Conservation (phyloP, 2,888 invertebrate species). For the Neoascia interrupta region DNA sequence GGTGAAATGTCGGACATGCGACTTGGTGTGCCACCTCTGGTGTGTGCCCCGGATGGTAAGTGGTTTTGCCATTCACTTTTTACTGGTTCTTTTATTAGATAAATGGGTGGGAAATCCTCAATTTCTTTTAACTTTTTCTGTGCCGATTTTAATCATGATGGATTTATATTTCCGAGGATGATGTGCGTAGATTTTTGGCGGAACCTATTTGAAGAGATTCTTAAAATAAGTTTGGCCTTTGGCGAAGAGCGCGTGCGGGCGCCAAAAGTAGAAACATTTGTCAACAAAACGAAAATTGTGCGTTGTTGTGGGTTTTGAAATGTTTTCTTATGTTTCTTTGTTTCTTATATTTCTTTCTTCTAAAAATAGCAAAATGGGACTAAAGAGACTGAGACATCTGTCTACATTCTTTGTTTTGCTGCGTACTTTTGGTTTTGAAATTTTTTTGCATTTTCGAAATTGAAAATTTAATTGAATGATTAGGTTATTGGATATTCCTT, state of each 20-base stretch:
- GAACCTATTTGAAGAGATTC: not conserved
- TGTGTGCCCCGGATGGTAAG: constrained; percentile 70
- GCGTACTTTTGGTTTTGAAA: too few relatives aligned
- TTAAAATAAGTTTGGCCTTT: constrained; percentile 25
- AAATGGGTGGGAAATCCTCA: not conserved
- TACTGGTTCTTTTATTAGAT: constrained; percentile 2
- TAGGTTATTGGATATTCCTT: too few relatives aligned
- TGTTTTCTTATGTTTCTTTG: too few relatives aligned
- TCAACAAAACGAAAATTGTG: too few relatives aligned
- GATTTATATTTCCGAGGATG: constrained; percentile 2
- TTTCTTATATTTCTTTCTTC: too few relatives aligned
- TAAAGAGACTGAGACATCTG: too few relatives aligned
- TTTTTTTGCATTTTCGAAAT: too few relatives aligned
- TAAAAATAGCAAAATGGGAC: too few relatives aligned
- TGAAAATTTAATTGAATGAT: too few relatives aligned
- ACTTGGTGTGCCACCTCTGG: constrained; percentile 69
- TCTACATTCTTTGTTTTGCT: too few relatives aligned
- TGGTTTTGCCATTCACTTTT: not conserved
- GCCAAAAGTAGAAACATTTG: constrained; percentile 20
- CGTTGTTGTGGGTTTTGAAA: too few relatives aligned
- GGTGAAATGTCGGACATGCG: constrained; percentile 69
- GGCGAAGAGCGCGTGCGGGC: constrained; percentile 4
- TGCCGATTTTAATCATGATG: not conserved
- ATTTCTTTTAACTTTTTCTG: not conserved
- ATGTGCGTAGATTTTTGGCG: constrained; percentile 9